Percentiles rank a stretch among this genome's conserved stretches.
phyloP scores from a whole-genome alignment of 2,888 invertebrate species.

The Cataglyphis livida region DNA sequence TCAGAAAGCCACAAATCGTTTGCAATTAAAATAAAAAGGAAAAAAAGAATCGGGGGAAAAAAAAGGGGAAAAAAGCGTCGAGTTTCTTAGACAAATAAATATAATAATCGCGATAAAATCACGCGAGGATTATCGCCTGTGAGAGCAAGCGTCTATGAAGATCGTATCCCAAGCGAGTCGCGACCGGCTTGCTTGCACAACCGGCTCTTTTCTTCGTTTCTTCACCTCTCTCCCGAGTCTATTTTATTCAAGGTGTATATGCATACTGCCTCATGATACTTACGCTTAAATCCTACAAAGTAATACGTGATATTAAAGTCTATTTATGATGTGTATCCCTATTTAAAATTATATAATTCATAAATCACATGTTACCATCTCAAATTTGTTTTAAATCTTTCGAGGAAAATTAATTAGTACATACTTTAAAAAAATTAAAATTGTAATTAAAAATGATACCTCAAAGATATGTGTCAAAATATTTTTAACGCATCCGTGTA shows the following conservation, averaged over 20 bases:
- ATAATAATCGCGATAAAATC: neutral
- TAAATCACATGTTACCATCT: neutral
- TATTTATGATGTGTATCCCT: neutral
- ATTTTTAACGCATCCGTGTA: neutral
- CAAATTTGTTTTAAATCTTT: neutral
- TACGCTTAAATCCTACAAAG: constrained; percentile 8
- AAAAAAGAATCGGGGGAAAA: neutral
- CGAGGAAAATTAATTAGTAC: neutral
- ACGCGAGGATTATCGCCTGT: neutral
- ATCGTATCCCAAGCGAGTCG: constrained; percentile 52
- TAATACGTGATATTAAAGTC: neutral
- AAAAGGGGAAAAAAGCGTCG: neutral
- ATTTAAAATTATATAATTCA: neutral
- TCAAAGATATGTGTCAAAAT: too few relatives aligned
- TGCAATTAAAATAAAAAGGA: constrained; percentile 24
- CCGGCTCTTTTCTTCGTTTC: constrained; percentile 57
- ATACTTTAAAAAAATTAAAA: neutral
- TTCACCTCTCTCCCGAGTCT: constrained; percentile 37
- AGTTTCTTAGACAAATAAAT: neutral
- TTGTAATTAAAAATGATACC: neutral
- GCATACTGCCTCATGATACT: neutral
- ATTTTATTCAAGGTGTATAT: constrained; percentile 46
- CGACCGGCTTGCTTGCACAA: constrained; percentile 65
- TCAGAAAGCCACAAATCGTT: constrained; percentile 36
- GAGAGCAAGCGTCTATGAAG: constrained; percentile 45